These are phyloP conservation scores for Notarius lentiginosus DNA, from an alignment of 2,113 vertebrate species.

Conservation along the genomic window DNA sequence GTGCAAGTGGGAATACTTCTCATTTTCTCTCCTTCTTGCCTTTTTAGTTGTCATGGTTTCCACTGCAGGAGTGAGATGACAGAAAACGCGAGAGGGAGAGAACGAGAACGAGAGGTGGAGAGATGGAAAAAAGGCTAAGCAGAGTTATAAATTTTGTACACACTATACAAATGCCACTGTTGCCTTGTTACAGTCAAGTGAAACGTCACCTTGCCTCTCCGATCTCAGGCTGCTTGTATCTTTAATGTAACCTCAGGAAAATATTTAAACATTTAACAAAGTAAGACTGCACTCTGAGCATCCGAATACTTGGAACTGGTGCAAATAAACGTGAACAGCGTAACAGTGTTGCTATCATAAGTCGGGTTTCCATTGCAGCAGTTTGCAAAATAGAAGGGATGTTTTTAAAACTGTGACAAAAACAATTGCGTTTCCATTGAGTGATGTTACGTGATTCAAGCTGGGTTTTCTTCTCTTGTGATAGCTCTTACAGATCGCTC, in stretches of 20 bases:
- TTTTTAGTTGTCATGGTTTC: conserved; percentile 39
- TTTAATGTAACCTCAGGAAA: not conserved
- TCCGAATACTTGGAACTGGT: not conserved
- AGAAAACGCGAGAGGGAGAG: not conserved
- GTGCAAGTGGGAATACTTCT: too few relatives aligned
- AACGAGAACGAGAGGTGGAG: not conserved
- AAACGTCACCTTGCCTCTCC: too few relatives aligned
- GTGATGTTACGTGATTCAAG: too few relatives aligned
- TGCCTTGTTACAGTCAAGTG: not conserved
- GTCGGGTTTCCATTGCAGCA: too few relatives aligned
- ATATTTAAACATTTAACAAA: not conserved
- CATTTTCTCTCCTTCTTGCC: not conserved
- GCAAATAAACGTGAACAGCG: not conserved
- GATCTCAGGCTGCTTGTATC: not conserved
- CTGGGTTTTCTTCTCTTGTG: too few relatives aligned
- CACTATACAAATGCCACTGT: not conserved
- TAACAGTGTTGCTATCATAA: not conserved
- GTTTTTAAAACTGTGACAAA: too few relatives aligned
- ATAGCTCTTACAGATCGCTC: too few relatives aligned
- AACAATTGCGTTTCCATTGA: too few relatives aligned
- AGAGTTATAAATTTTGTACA: not conserved
- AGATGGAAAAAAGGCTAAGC: not conserved
- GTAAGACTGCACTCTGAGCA: not conserved
- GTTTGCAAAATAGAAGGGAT: too few relatives aligned
- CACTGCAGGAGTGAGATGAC: not conserved